phyloP scores from a whole-genome alignment of 2,888 invertebrate genomes.

The Xestia c-nigrum region DNA sequence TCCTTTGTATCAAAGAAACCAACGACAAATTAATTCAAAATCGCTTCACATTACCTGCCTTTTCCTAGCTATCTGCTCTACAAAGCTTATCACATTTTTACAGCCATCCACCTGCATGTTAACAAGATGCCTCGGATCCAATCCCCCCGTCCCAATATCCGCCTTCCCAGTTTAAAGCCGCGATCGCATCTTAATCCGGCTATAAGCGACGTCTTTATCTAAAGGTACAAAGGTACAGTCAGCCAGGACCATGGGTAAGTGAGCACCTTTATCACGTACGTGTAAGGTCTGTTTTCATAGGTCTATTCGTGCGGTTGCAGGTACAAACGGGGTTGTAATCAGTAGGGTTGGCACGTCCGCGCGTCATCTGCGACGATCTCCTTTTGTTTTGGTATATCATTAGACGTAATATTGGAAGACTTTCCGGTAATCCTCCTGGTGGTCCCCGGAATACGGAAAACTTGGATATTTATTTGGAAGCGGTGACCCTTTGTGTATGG shows the following conservation, averaged over 20 bases:
- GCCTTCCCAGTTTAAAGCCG: slow-evolving; percentile 71
- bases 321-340: slow-evolving; percentile 48
- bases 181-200: slow-evolving; percentile 81
- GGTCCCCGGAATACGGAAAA: slow-evolving; percentile 37
- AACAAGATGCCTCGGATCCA: slow-evolving; percentile 52
- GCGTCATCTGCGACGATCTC: slow-evolving; percentile 80
- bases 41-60: slow-evolving; percentile 4
- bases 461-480: slow-evolving; percentile 17
- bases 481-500: neutral
- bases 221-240: slow-evolving; percentile 54
- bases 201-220: slow-evolving; percentile 79
- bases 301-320: neutral
- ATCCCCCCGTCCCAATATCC: slow-evolving; percentile 52
- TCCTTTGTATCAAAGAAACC: neutral
- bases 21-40: slow-evolving; percentile 34
- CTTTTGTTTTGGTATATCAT: slow-evolving; percentile 73
- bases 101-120: slow-evolving; percentile 61
- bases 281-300: neutral
- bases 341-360: slow-evolving; percentile 79
- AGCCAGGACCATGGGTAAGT: neutral
- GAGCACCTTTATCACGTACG: neutral
- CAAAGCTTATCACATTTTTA: slow-evolving; percentile 52
- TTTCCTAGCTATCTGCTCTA: neutral
- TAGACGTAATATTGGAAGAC: slow-evolving; percentile 61
- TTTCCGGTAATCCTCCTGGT: slow-evolving; percentile 53